Evolutionary conservation across 2,113 vertebrate species (phyloP), one percentile per base, ranked within the genome.

Genomic region (Cebus imitator): DNA sequence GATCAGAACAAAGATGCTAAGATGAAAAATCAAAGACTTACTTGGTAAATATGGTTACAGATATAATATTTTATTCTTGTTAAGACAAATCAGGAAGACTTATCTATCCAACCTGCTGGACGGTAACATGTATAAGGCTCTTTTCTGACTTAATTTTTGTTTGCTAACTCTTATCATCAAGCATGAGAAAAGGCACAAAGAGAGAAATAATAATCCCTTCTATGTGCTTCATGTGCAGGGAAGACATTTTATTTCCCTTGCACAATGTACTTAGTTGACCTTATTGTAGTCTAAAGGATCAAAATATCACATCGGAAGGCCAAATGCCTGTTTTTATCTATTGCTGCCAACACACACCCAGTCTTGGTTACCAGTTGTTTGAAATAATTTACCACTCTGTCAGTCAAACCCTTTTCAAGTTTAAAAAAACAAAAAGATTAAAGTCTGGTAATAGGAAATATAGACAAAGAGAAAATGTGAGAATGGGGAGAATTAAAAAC

Each of bases 1-100:
- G 40, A 93, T 93, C 23, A 95, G 50, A 79, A 87, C 68, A 95
- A 95, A 97, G 95, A 95, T 57, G 66, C 23, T 23, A 85, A 95
- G 55, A 86, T 43, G 16, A 93, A 93, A 95, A 94, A 84, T 40
- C 70, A 92, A 84, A 91, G 70, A 52, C 30, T 93, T 35, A 80
- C 30, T 61, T 79, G 82, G 21, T 61, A 84, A 90, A 14, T 81
- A 64, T 84, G 27, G 79, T 68, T 80, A 89, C 9, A 66, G 40
- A 37, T 43, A 57, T 43, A 70, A 9, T 83, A 83, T 61, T 91
- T 72, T 58, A 35, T 10, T 78, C 32, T 58, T 66, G 83, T 78
- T 78, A 93, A 88, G 37, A 70, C 37, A 72, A 88, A 86, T 48
- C 25, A 58, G 23, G 16, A 93, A 92, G 52, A 68, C 45, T 37